A percentile compares a stretch with the other conserved stretches of the same genome.
These are phyloP conservation scores for Gobiocypris rarus DNA, from an alignment of 2,113 vertebrate genomes.

Conservation along the genomic window DNA sequence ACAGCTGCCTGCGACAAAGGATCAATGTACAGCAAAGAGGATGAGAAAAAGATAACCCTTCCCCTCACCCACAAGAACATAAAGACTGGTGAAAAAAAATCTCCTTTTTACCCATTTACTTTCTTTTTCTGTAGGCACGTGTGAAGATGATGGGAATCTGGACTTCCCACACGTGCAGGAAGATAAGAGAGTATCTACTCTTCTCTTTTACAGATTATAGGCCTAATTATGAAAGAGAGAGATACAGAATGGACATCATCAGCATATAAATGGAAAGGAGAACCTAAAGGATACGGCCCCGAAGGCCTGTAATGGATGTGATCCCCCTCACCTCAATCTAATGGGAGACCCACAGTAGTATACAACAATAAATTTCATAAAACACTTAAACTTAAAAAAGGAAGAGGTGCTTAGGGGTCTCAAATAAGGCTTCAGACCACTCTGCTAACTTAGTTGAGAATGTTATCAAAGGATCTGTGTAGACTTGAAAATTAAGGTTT, in stretches of 20 bases:
- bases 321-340: conserved; percentile 74
- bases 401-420: neutral
- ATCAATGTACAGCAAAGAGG: conserved; percentile 52
- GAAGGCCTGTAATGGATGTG: conserved; percentile 70
- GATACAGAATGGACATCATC: conserved; percentile 79
- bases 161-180: conserved; percentile 38
- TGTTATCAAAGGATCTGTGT: neutral
- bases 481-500: too few species aligned
- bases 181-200: conserved; percentile 67
- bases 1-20: conserved; percentile 49
- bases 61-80: neutral
- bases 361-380: conserved; percentile 11
- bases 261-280: conserved; percentile 83
- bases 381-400: neutral
- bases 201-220: conserved; percentile 74
- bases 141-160: conserved; percentile 1
- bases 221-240: conserved; percentile 75
- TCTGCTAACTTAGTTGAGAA: neutral
- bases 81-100: conserved; percentile 48
- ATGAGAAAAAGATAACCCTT: conserved; percentile 38
- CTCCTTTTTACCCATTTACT: conserved; percentile 42
- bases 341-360: conserved; percentile 68
- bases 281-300: conserved; percentile 73
- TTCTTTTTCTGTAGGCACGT: conserved; percentile 45
- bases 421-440: neutral